Conservation (phyloP, 2,888 invertebrate species). For the Blastobasis lacticolella region DNA sequence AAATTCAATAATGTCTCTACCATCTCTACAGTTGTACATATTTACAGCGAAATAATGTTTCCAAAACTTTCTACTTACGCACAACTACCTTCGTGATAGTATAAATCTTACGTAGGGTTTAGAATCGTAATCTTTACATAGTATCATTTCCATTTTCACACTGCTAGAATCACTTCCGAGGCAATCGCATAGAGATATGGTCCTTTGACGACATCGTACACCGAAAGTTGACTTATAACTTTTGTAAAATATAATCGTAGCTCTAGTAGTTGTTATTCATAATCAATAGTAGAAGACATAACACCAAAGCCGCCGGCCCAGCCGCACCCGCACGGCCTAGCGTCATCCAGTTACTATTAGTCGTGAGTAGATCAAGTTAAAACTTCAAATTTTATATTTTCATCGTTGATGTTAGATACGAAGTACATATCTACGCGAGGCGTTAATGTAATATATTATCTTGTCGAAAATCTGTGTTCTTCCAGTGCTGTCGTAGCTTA, state of each 20-base stretch:
- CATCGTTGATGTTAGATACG: conserved; percentile 52
- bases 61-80: conserved; percentile 65
- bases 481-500: conserved; percentile 56
- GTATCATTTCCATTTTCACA: not conserved
- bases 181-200: too few species aligned
- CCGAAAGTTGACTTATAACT: too few species aligned
- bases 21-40: conserved; percentile 48
- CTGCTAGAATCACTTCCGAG: not conserved
- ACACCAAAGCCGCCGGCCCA: too few species aligned
- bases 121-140: not conserved
- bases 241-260: too few species aligned
- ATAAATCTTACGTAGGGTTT: conserved; percentile 34
- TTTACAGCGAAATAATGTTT: conserved; percentile 25
- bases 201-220: too few species aligned
- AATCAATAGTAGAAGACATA: too few species aligned
- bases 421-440: conserved; percentile 52
- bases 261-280: too few species aligned
- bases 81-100: conserved; percentile 64
- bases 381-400: conserved; percentile 26
- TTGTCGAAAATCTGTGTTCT: conserved; percentile 62
- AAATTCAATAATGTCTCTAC: conserved; percentile 20
- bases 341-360: too few species aligned
- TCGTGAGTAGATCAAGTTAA: too few species aligned
- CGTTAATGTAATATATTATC: conserved; percentile 33
- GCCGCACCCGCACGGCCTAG: too few species aligned